Conservation (phyloP, 2,888 invertebrate genomes). For the Rapana venosa region DNA sequence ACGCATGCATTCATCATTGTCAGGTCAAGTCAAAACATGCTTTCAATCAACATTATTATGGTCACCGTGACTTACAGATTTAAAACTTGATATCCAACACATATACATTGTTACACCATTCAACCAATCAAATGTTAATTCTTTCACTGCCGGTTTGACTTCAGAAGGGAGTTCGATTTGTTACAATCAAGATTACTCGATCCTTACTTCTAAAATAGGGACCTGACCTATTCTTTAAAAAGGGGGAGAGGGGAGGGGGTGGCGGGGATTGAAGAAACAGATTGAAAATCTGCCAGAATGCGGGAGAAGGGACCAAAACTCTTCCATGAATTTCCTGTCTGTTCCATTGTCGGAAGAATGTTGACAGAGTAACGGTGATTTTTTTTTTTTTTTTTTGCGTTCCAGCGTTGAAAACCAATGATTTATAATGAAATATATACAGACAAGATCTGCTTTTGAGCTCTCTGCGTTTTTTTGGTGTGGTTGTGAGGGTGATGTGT, state of each 20-base stretch:
- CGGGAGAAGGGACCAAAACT: constrained; percentile 15
- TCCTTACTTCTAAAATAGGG: too few relatives aligned
- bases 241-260: neutral
- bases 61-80: too few relatives aligned
- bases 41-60: too few relatives aligned
- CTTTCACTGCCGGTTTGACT: too few relatives aligned
- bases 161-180: too few relatives aligned
- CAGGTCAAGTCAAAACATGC: too few relatives aligned
- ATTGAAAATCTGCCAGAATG: neutral
- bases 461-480: neutral
- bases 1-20: too few relatives aligned
- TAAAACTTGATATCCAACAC: too few relatives aligned
- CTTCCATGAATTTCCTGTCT: neutral
- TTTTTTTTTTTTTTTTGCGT: neutral
- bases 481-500: neutral
- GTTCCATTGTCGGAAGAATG: neutral
- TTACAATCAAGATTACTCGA: too few relatives aligned
- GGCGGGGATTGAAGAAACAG: neutral
- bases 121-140: too few relatives aligned
- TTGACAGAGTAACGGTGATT: neutral
- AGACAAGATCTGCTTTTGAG: constrained; percentile 20
- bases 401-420: neutral
- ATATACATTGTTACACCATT: too few relatives aligned
- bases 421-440: constrained; percentile 30
- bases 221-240: too few relatives aligned